Conservation (phyloP, 1,140 invertebrate genomes). For the Trichonephila inaurata region DNA sequence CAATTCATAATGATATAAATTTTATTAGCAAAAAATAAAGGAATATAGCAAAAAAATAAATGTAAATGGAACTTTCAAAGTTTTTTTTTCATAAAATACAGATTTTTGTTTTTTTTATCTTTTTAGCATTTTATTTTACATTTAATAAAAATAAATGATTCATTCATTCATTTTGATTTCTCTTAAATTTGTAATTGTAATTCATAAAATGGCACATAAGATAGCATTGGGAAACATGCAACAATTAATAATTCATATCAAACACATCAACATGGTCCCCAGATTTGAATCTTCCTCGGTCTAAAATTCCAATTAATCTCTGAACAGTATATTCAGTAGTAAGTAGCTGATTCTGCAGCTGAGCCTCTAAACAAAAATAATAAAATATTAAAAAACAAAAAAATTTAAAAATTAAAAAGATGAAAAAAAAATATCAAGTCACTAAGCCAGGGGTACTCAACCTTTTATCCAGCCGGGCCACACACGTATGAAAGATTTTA, state of each 20-base stretch:
- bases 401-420: too few relatives aligned
- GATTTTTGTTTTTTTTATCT: too few relatives aligned
- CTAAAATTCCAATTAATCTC: constrained; percentile 87
- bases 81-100: constrained; percentile 19
- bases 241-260: constrained; percentile 82
- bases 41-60: neutral
- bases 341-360: constrained; percentile 85
- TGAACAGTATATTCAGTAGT: constrained; percentile 88
- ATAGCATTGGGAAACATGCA: neutral
- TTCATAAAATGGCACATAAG: constrained; percentile 20
- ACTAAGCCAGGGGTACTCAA: too few relatives aligned
- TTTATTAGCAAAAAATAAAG: constrained; percentile 37
- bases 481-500: too few relatives aligned
- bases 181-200: neutral
- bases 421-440: too few relatives aligned
- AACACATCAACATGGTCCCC: constrained; percentile 94
- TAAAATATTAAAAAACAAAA: too few relatives aligned
- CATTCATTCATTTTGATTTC: constrained; percentile 29
- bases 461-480: too few relatives aligned
- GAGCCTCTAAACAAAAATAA: constrained; percentile 78
- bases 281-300: constrained; percentile 87
- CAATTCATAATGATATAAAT: neutral
- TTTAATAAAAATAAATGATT: constrained; percentile 35
- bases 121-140: neutral
- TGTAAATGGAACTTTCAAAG: neutral